Base-by-base conservation (phyloP, 2,888 invertebrate genomes). In the Pheosia tremula region DNA sequence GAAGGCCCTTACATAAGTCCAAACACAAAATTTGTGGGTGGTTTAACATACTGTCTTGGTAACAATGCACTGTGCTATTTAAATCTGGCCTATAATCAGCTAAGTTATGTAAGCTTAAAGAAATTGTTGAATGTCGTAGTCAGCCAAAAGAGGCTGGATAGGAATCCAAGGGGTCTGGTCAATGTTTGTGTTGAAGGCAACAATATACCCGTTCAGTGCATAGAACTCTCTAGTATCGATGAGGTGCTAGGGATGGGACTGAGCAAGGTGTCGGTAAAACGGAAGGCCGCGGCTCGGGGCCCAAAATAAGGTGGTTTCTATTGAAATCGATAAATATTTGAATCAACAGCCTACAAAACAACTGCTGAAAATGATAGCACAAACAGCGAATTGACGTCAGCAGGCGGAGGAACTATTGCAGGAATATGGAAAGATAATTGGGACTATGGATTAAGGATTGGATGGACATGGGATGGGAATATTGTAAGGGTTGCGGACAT, bases 151-250 rank as follows among this genome's bases (percentile, higher is more conserved):
- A 39, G 47, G 2, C 37, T 70, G 0, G 67, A 79, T 4, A 82
- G 82, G 61, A 81, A 67, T 7, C 86, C 85, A 3, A 78, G 61
- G 13, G 91, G 91, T 0, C 68, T 91, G 41, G 61, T 87, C 4
- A 86, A 84, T 57, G 63, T 90, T 1, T 68, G 69, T 3, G 72
- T 90, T 3, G 87, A 88, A 59, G 91, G 91, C 0, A 91, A 91
- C 43, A 62, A 60, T 13, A 45, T 90, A n/a, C 90, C 90, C 0
- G n/a, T 57, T 0, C 4, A 11, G 4, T 86, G 89, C 74, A 59
- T 56, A 3, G 89, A 89, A 58, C 69, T 84, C 55, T 6, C 4
- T 0, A 58, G 77, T 41, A 82, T 90, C 11, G 80, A 86, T 59
- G 63, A 66, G 0, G 55, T 87, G 0, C 59, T 88, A 36, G 76